Percentiles rank a stretch among this genome's conserved stretches.
phyloP scores from a whole-genome alignment of 2,888 invertebrate genomes.

The Masnerella sp. region DNA sequence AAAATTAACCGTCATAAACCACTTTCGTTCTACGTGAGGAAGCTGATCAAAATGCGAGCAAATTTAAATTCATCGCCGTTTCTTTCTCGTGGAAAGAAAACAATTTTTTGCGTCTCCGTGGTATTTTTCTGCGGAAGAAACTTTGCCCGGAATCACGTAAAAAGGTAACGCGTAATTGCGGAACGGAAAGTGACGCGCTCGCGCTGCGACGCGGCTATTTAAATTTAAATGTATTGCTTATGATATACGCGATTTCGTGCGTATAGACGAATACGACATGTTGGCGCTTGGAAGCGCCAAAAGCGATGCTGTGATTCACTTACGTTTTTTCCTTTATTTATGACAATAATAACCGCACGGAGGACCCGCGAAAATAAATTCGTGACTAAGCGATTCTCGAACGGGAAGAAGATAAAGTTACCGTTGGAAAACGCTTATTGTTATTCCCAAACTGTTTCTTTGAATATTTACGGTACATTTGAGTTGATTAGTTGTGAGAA shows the following conservation, averaged over 20 bases:
- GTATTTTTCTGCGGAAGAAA: not conserved
- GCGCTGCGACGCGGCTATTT: conserved; percentile 3
- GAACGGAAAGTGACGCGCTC: conserved; percentile 10
- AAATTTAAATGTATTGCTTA: conserved; percentile 20
- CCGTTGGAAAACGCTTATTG: not conserved
- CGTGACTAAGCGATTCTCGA: conserved; percentile 11
- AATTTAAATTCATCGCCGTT: conserved; percentile 12
- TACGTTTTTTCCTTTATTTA: conserved; percentile 24
- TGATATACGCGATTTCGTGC: not conserved
- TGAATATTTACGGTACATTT: too few species aligned
- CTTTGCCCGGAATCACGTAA: not conserved
- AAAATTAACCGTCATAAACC: conserved; percentile 7
- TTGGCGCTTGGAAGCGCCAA: conserved; percentile 15
- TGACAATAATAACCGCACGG: conserved; percentile 25
- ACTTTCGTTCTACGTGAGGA: not conserved
- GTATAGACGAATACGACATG: conserved; percentile 1
- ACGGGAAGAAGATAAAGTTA: not conserved
- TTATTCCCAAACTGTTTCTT: too few species aligned
- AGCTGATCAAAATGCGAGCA: conserved; percentile 20
- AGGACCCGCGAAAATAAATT: conserved; percentile 10
- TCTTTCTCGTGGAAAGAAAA: conserved; percentile 8
- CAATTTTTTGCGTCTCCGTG: not conserved
- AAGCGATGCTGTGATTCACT: conserved; percentile 6
- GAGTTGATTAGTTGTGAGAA: too few species aligned
- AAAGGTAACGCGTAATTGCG: conserved; percentile 20